These are phyloP conservation scores for Kryptopterus vitreolus DNA, from an alignment of 2,797 vertebrate species.

Conservation along the genomic window DNA sequence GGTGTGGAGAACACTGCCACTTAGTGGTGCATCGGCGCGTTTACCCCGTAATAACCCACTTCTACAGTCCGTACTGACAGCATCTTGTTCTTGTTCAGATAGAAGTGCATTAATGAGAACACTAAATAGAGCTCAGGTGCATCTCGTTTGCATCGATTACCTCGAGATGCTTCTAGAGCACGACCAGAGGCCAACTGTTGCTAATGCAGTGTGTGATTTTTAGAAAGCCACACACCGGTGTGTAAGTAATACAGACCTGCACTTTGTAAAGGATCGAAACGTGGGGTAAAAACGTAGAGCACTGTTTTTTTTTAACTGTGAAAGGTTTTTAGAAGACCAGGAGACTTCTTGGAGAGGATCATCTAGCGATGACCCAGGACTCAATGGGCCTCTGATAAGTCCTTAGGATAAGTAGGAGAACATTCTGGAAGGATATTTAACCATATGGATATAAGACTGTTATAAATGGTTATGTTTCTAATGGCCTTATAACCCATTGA, in stretches of 20 bases:
- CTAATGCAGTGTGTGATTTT: neutral
- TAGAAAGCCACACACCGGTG: neutral
- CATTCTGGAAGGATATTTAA: neutral
- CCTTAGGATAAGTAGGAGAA: neutral
- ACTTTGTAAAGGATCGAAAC: neutral
- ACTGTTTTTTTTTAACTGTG: neutral
- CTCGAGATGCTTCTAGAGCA: neutral
- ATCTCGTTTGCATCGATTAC: neutral
- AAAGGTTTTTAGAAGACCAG: neutral
- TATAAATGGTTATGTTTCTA: too few relatives aligned
- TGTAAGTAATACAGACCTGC: too few relatives aligned
- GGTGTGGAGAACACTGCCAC: constrained; percentile 36
- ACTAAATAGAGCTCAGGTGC: neutral
- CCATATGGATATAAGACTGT: too few relatives aligned
- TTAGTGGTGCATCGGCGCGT: constrained; percentile 30
- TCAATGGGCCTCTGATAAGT: neutral
- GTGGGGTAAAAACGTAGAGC: neutral
- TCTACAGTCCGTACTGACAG: neutral
- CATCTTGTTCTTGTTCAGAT: neutral
- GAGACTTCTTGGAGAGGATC: neutral
- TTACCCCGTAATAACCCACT: neutral
- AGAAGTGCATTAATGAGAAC: neutral
- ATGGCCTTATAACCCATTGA: too few relatives aligned
- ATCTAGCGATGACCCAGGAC: neutral
- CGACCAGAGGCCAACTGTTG: neutral